Percentiles rank a stretch among this genome's conserved stretches.
Evolutionary conservation across 2,888 invertebrate species (phyloP).

Genomic region (Ochropleura plecta): DNA sequence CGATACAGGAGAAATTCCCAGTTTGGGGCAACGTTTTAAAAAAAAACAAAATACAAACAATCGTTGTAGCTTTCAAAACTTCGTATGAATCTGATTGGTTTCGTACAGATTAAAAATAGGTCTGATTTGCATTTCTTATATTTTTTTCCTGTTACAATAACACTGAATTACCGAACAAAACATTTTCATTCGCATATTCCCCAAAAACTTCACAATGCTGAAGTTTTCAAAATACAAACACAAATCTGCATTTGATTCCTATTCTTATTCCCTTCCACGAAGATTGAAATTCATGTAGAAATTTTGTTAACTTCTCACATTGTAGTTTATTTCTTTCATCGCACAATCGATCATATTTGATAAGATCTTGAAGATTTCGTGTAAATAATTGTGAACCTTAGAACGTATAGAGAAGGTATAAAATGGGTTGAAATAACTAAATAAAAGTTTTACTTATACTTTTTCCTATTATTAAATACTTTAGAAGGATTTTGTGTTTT

Average conservation of each 20-base stretch:
- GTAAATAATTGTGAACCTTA: conserved; percentile 24
- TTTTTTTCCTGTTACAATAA: too few species aligned
- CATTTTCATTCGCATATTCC: neutral
- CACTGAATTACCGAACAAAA: neutral
- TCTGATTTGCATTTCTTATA: too few species aligned
- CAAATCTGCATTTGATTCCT: neutral
- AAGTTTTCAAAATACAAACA: neutral
- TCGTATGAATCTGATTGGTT: too few species aligned
- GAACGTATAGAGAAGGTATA: neutral
- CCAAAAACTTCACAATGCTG: neutral
- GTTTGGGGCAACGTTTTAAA: too few species aligned
- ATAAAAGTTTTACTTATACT: neutral
- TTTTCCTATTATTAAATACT: conserved; percentile 12
- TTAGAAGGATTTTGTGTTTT: neutral
- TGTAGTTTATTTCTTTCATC: conserved; percentile 61
- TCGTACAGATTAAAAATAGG: too few species aligned
- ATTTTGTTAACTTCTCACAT: conserved; percentile 23
- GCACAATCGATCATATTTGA: conserved; percentile 67
- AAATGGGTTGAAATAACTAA: neutral
- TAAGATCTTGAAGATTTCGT: conserved; percentile 50
- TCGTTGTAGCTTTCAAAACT: too few species aligned
- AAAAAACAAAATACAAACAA: too few species aligned
- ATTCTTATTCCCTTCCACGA: neutral
- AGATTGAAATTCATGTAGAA: conserved; percentile 17
- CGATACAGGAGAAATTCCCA: too few species aligned